Base-by-base conservation (phyloP, 1,140 invertebrate species). In the Atta colombica region DNA sequence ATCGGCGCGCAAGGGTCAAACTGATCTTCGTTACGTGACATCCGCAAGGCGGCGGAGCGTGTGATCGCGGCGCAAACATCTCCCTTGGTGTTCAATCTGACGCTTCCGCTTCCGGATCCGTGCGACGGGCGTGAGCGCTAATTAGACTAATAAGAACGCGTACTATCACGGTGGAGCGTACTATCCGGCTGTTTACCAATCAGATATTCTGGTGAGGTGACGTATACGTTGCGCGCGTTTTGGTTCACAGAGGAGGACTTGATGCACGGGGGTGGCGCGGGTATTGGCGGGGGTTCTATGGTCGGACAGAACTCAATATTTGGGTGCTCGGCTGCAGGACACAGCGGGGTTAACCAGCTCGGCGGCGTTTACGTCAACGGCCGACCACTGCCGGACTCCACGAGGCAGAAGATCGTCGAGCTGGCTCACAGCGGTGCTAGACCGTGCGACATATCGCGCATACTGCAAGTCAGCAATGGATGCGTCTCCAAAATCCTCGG, bases 281-380 rank as follows among this genome's bases (percentile, higher is more conserved):
- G 94, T 89, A 92, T 95, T 77, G 94, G 94, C 66, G 94, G 94
- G 88, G 94, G 94, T 91, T 94, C 94, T 91, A 95, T 95, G 93
- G 95, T 96, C 89, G 95, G 96, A 77, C 96, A 96, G 91, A 96
- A 97, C 91, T 96, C 96, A 88, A 96, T 97, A 88, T 97, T 97
- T 95, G 97, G 97, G 78, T 97, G 97, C 94, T 97, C 97, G 49
- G 97, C 97, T 84, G 96, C 97, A 96, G 98, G 98, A 88, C 98
- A 99, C 96, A 99, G 98, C 95, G 99, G 99, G 85, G 98, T 99
- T 93, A 99, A 99, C 96, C 99, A 99, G 96, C 97, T 99, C 87
- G 99, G 99, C 81, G 99, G 99, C 60, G 99, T 99, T 75, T 99
- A 99, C 96, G 99, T 99, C 86, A 99, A 99, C 95, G 99, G 99